phyloP scores from a whole-genome alignment of 2,888 invertebrate genomes.

The Aplocera efformata region DNA sequence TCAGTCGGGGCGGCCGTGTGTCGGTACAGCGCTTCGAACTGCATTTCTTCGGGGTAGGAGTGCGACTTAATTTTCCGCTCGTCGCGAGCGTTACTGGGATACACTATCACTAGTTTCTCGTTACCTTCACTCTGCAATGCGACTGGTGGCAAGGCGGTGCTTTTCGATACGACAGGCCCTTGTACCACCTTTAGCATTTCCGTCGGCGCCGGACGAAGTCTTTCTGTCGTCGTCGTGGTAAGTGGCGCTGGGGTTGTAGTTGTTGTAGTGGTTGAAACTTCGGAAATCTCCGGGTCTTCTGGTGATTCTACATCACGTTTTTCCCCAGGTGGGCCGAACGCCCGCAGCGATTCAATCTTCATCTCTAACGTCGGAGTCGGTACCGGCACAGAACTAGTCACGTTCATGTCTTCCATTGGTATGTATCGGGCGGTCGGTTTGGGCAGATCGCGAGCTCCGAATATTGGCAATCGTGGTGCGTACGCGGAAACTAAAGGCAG shows the following conservation, averaged over 20 bases:
- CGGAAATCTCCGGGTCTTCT: slow-evolving; percentile 62
- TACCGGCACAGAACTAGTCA: slow-evolving; percentile 57
- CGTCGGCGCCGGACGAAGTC: slow-evolving; percentile 53
- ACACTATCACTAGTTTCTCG: slow-evolving; percentile 73
- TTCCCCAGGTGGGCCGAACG: slow-evolving; percentile 68
- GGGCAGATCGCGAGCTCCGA: slow-evolving; percentile 68
- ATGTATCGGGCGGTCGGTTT: slow-evolving; percentile 82
- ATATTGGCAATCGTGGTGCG: slow-evolving; percentile 86
- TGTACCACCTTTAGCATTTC: slow-evolving; percentile 64
- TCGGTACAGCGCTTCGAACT: slow-evolving; percentile 72
- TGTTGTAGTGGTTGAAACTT: slow-evolving; percentile 49
- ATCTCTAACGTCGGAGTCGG: slow-evolving; percentile 75
- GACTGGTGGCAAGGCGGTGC: slow-evolving; percentile 69
- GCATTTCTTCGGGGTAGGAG: slow-evolving; percentile 72
- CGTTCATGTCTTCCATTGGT: slow-evolving; percentile 73
- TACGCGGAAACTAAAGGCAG: slow-evolving; percentile 89
- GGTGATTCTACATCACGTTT: slow-evolving; percentile 63
- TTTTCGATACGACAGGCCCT: slow-evolving; percentile 56
- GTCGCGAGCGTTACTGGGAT: slow-evolving; percentile 73
- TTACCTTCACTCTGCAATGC: slow-evolving; percentile 60
- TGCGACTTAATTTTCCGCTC: slow-evolving; percentile 74
- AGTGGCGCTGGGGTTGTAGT: slow-evolving; percentile 40
- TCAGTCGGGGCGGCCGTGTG: slow-evolving; percentile 60
- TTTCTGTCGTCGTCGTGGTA: slow-evolving; percentile 47
- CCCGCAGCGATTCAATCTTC: slow-evolving; percentile 69